These are phyloP conservation scores for Phragmatobia fuliginosa DNA, from an alignment of 2,888 invertebrate genomes.

Conservation along the genomic window DNA sequence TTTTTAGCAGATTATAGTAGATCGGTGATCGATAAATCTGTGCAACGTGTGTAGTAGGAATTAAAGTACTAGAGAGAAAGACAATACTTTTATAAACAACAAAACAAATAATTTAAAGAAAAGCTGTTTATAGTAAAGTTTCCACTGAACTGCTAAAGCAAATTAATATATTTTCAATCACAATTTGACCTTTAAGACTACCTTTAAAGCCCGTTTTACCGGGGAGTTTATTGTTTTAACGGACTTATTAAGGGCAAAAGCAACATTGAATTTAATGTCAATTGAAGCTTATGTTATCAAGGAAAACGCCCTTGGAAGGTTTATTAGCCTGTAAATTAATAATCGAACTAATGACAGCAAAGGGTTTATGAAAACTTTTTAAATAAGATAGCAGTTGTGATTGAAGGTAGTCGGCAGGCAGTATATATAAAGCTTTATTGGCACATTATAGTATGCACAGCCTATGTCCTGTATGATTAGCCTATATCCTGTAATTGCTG, in stretches of 20 bases:
- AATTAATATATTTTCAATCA: slow-evolving; percentile 11
- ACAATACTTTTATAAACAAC: not conserved
- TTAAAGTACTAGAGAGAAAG: not conserved
- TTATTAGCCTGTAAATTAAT: not conserved
- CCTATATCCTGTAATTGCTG: too few relatives aligned
- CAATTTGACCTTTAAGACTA: slow-evolving; percentile 3
- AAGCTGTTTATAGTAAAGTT: too few relatives aligned
- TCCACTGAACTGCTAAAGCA: not conserved
- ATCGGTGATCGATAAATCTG: too few relatives aligned
- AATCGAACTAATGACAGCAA: too few relatives aligned
- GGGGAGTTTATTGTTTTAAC: not conserved
- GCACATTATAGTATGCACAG: too few relatives aligned
- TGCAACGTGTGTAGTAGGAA: too few relatives aligned
- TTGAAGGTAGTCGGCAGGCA: too few relatives aligned
- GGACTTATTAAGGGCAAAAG: not conserved
- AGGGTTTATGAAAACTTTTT: too few relatives aligned
- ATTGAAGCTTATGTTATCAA: not conserved
- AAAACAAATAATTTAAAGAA: not conserved
- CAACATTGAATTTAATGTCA: not conserved
- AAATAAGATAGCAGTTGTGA: too few relatives aligned
- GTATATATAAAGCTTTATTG: too few relatives aligned
- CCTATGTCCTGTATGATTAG: too few relatives aligned
- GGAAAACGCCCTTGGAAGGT: not conserved
- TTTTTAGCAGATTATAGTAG: too few relatives aligned
- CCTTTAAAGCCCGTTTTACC: slow-evolving; percentile 3